A percentile compares a stretch with the other conserved stretches of the same genome.
Conservation (phyloP, 2,113 vertebrate species). For the Symphodus melops region DNA sequence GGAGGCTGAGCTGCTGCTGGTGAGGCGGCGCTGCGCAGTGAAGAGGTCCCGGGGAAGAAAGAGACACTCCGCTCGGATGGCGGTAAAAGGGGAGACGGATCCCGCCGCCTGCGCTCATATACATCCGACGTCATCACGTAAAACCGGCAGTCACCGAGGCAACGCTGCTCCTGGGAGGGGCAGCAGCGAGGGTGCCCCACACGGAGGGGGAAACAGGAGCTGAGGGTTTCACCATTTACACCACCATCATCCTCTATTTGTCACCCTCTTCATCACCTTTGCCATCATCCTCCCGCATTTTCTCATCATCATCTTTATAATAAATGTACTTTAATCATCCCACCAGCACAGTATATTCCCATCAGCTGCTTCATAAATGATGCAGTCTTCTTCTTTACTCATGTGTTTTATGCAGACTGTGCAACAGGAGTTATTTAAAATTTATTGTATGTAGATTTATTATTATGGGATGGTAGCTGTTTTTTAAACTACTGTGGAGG, state of each 20-base stretch:
- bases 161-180: slow-evolving; percentile 80
- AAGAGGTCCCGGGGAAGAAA: slow-evolving; percentile 72
- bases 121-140: slow-evolving; percentile 94
- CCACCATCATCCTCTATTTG: background rate
- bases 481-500: no score
- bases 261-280: background rate
- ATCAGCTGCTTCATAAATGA: background rate
- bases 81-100: slow-evolving; percentile 90
- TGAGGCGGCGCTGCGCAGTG: slow-evolving; percentile 80
- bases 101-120: slow-evolving; percentile 96
- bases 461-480: no score
- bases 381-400: no score
- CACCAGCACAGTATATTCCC: background rate
- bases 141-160: slow-evolving; percentile 81
- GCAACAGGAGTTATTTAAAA: no score
- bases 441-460: no score
- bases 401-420: no score
- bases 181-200: slow-evolving; percentile 38
- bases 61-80: slow-evolving; percentile 89
- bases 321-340: background rate
- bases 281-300: background rate
- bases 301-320: background rate
- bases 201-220: background rate
- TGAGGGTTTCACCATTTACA: background rate
- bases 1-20: slow-evolving; percentile 50